Conservation (phyloP, 1,140 invertebrate genomes). For the Dendrolimus punctatus region DNA sequence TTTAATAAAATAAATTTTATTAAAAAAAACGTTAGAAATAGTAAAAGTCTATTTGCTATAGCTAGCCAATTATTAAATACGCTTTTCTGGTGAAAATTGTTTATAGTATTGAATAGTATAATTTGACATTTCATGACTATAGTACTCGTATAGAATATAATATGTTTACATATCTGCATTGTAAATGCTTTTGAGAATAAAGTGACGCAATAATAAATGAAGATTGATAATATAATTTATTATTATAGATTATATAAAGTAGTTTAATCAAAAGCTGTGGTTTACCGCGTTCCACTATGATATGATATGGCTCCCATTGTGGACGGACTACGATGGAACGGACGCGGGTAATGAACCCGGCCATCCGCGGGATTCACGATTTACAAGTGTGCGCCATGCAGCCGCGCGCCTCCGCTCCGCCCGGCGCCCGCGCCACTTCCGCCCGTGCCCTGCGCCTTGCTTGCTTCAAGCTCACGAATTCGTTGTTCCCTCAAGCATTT, state of each 20-base stretch:
- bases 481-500: conserved; percentile 9
- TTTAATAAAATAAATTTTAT: too few relatives aligned
- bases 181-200: too few relatives aligned
- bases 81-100: too few relatives aligned
- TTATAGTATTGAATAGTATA: too few relatives aligned
- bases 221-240: conserved; percentile 2
- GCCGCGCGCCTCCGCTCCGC: conserved; percentile 10
- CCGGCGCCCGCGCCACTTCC: conserved; percentile 2
- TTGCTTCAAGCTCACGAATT: conserved; percentile 11
- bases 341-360: conserved; percentile 56
- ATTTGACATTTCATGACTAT: too few relatives aligned
- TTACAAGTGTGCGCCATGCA: conserved; percentile 12
- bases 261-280: conserved; percentile 14
- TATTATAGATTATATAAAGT: conserved; percentile 3
- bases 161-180: too few relatives aligned
- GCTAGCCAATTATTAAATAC: too few relatives aligned
- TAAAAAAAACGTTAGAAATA: too few relatives aligned
- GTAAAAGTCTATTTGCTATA: too few relatives aligned
- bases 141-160: too few relatives aligned
- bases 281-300: conserved; percentile 25
- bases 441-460: too few relatives aligned
- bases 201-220: not conserved
- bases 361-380: conserved; percentile 34
- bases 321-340: conserved; percentile 32
- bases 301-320: conserved; percentile 42